Percentiles rank a stretch among this genome's conserved stretches.
Evolutionary conservation across 2,888 invertebrate genomes (phyloP).

Genomic region (Drosophila tanythrix): DNA sequence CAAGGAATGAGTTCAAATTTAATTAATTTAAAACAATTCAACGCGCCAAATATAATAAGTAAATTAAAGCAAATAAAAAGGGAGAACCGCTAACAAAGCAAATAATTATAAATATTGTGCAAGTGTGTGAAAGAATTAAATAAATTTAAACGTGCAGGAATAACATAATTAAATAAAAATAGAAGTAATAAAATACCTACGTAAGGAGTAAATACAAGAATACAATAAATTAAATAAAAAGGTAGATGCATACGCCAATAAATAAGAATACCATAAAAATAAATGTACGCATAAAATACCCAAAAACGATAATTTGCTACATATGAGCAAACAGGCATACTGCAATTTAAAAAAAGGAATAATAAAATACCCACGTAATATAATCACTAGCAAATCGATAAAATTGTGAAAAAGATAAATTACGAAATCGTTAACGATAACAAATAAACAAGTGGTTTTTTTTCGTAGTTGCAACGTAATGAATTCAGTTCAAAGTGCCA

Average conservation of each 20-base stretch:
- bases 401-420: neutral
- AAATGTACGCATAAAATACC: neutral
- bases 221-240: neutral
- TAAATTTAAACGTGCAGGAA: neutral
- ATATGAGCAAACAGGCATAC: neutral
- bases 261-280: neutral
- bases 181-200: neutral
- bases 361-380: neutral
- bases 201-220: neutral
- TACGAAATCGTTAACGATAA: constrained; percentile 20
- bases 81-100: neutral
- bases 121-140: neutral
- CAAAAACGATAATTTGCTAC: neutral
- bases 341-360: neutral
- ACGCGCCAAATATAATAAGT: neutral
- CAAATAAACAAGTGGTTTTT: constrained; percentile 24
- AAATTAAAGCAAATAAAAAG: constrained; percentile 1
- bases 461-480: constrained; percentile 69
- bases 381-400: neutral
- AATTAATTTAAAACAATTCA: constrained; percentile 9
- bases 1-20: constrained; percentile 54
- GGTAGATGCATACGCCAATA: too few species aligned
- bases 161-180: neutral
- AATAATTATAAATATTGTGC: neutral
- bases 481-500: constrained; percentile 76